Evolutionary conservation across 1,140 invertebrate genomes (phyloP).

Genomic region (Lineus longissimus): DNA sequence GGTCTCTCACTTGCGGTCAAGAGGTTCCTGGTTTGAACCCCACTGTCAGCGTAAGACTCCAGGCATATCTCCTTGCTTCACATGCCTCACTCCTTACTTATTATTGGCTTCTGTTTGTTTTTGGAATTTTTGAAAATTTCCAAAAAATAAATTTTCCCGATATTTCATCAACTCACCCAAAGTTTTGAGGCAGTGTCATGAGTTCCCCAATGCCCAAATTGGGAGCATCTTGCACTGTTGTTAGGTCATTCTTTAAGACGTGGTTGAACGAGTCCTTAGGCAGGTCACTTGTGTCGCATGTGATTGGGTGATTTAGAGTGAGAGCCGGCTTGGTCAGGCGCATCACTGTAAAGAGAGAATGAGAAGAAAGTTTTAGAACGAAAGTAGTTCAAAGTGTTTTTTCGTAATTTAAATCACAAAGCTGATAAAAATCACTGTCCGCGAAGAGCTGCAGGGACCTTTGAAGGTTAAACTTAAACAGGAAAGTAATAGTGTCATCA

Average conservation of each 20-base stretch:
- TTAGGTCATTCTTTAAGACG: constrained; percentile 73
- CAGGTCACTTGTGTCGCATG: constrained; percentile 80
- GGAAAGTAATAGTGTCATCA: too few relatives aligned
- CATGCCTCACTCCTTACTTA: too few relatives aligned
- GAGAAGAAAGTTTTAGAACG: neutral
- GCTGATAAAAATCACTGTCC: too few relatives aligned
- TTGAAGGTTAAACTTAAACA: too few relatives aligned
- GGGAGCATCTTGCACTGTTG: constrained; percentile 72
- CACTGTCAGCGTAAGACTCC: constrained; percentile 3
- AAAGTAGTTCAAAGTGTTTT: too few relatives aligned
- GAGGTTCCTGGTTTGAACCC: neutral
- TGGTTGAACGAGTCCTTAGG: constrained; percentile 73
- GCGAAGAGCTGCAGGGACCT: too few relatives aligned
- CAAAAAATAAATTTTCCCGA: too few relatives aligned
- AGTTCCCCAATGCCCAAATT: constrained; percentile 81
- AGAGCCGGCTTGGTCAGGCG: constrained; percentile 82
- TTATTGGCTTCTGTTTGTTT: too few relatives aligned
- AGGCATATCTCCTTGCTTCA: too few relatives aligned
- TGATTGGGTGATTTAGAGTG: constrained; percentile 67
- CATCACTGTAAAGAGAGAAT: constrained; percentile 71
- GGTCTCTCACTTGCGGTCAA: too few relatives aligned
- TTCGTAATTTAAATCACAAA: too few relatives aligned
- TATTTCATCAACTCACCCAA: constrained; percentile 83
- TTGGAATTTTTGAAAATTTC: too few relatives aligned
- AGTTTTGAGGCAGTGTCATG: constrained; percentile 89